phyloP scores from a whole-genome alignment of 92 coral and sea anemone genomes.

The Porites cylindrica region DNA sequence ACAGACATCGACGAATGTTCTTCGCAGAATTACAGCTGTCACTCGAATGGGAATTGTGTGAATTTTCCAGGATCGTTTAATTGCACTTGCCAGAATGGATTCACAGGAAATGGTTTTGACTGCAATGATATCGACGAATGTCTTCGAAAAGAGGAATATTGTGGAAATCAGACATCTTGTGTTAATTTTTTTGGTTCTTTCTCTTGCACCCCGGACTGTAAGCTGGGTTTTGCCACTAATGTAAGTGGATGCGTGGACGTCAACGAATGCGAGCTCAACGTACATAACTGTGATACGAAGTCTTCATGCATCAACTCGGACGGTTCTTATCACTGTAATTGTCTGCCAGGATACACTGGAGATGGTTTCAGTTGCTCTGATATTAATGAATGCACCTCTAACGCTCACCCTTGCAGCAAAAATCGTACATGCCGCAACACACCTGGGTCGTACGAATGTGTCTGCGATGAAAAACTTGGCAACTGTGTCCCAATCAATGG shows the following conservation, averaged over 20 bases:
- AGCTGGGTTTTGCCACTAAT: conserved; percentile 38
- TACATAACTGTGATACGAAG: conserved; percentile 37
- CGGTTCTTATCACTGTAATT: conserved; percentile 55
- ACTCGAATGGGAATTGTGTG: conserved; percentile 20
- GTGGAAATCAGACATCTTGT: conserved; percentile 22
- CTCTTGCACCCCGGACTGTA: conserved; percentile 44
- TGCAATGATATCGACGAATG: conserved; percentile 51
- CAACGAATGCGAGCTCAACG: conserved; percentile 51
- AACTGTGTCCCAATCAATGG: conserved; percentile 5
- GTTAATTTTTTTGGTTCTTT: conserved; percentile 34
- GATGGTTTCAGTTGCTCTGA: conserved; percentile 29
- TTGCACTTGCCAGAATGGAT: conserved; percentile 29
- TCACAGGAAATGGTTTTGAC: conserved; percentile 30
- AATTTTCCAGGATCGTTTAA: conserved; percentile 22
- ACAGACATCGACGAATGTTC: conserved; percentile 35
- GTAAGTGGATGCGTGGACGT: conserved; percentile 64
- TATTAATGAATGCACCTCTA: conserved; percentile 35
- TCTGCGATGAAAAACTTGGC: conserved; percentile 2
- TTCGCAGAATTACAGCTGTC: conserved; percentile 3
- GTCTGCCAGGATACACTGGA: conserved; percentile 46
- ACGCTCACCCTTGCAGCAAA: neutral
- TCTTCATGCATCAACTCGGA: conserved; percentile 49
- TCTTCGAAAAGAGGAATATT: neutral
- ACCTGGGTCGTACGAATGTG: conserved; percentile 25
- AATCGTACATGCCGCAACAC: conserved; percentile 32